phyloP scores from a whole-genome alignment of 2,888 invertebrate genomes.

The Pogonocherus hispidulus region DNA sequence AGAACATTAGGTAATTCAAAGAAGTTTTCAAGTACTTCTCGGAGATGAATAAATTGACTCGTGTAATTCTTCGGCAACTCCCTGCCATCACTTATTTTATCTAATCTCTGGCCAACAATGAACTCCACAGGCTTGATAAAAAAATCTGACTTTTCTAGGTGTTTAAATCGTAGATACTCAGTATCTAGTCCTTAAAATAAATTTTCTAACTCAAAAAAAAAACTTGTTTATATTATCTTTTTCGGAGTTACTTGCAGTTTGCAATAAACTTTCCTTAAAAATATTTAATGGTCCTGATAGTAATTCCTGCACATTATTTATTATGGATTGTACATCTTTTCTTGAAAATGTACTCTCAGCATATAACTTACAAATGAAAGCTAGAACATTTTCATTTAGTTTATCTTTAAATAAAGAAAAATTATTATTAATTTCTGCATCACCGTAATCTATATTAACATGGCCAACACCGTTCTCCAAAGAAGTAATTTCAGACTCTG shows the following conservation, averaged over 20 bases:
- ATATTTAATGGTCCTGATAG: conserved; percentile 1
- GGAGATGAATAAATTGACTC: conserved; percentile 18
- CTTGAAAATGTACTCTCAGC: conserved; percentile 11
- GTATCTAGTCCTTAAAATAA: conserved; percentile 31
- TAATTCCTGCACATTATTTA: background rate
- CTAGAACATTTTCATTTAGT: background rate
- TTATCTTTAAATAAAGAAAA: background rate
- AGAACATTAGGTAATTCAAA: background rate
- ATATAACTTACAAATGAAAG: conserved; percentile 20
- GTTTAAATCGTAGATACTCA: conserved; percentile 35
- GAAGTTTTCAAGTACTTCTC: conserved; percentile 3
- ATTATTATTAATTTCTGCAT: background rate
- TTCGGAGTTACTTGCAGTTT: background rate
- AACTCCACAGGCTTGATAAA: conserved; percentile 10
- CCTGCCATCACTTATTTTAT: background rate
- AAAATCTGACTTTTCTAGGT: conserved; percentile 21
- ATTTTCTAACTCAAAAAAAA: conserved; percentile 16
- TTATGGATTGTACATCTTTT: conserved; percentile 28
- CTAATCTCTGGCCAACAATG: conserved; percentile 7
- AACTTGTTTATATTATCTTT: background rate
- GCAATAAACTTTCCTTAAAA: background rate
- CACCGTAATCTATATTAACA: background rate
- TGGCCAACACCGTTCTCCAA: too few species aligned
- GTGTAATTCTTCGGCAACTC: conserved; percentile 18
- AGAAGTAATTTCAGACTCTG: background rate